Evolutionary conservation across 2,113 vertebrate genomes (phyloP).

Genomic region (Pampusana beccarii): DNA sequence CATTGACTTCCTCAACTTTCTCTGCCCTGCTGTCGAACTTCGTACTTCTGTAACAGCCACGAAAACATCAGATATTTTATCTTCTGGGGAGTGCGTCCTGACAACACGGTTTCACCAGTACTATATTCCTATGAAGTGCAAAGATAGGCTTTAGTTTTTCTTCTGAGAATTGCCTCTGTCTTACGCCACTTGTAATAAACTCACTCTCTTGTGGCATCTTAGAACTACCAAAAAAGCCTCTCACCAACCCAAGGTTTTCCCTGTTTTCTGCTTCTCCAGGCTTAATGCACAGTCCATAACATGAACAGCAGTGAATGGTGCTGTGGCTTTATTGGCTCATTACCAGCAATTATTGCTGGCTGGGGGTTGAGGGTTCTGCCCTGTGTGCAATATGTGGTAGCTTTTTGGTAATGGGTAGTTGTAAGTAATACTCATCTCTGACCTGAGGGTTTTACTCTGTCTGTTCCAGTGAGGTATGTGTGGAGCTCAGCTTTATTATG

Average conservation of each 20-base stretch:
- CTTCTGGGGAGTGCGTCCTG: neutral
- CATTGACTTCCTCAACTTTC: constrained; percentile 11
- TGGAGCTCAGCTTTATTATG: neutral
- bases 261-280: neutral
- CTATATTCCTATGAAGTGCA: neutral
- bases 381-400: neutral
- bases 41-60: neutral
- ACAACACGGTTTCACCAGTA: neutral
- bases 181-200: neutral
- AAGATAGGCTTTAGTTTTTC: neutral
- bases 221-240: neutral
- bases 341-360: neutral
- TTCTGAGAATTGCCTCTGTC: neutral
- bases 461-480: neutral
- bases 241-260: neutral
- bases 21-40: neutral
- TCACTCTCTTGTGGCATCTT: neutral
- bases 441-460: neutral
- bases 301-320: neutral
- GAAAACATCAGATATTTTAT: neutral
- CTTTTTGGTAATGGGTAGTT: neutral
- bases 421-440: neutral
- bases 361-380: neutral
- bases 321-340: neutral
- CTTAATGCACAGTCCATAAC: neutral